These are phyloP conservation scores for Ceyx melanurus DNA, from an alignment of 2,113 vertebrate genomes.

Conservation along the genomic window DNA sequence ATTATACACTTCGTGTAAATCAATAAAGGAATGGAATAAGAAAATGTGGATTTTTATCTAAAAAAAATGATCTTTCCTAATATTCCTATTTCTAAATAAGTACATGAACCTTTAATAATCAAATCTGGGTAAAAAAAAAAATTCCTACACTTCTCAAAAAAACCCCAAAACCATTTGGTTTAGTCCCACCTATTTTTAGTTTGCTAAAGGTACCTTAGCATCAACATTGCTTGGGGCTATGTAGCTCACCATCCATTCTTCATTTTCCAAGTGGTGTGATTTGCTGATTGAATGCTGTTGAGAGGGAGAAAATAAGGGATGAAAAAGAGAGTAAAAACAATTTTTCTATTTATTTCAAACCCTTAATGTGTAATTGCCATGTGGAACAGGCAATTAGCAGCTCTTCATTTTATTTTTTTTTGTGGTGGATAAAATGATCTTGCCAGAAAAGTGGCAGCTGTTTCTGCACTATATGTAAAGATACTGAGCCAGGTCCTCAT, in stretches of 20 bases:
- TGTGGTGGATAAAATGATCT: rapidly evolving
- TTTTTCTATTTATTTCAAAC: neutral
- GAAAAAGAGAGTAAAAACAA: neutral
- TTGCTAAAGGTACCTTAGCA: constrained; percentile 41
- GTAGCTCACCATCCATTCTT: neutral
- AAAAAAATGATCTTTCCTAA: neutral
- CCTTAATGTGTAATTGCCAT: neutral
- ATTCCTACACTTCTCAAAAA: neutral
- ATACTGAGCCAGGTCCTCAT: neutral
- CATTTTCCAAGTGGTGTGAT: neutral
- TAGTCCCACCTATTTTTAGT: neutral
- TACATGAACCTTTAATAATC: neutral
- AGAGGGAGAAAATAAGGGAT: neutral
- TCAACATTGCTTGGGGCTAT: rapidly evolving
- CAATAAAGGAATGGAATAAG: neutral
- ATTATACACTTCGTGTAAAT: neutral
- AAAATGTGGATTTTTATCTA: neutral
- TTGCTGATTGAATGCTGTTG: neutral
- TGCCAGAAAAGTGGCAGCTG: neutral
- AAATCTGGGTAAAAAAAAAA: neutral
- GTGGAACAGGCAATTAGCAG: neutral
- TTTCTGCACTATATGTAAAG: neutral
- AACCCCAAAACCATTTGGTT: neutral
- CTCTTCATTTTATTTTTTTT: neutral
- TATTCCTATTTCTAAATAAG: neutral